Base-by-base conservation (phyloP, 1,140 invertebrate genomes). In the Euglossa dilemma region DNA sequence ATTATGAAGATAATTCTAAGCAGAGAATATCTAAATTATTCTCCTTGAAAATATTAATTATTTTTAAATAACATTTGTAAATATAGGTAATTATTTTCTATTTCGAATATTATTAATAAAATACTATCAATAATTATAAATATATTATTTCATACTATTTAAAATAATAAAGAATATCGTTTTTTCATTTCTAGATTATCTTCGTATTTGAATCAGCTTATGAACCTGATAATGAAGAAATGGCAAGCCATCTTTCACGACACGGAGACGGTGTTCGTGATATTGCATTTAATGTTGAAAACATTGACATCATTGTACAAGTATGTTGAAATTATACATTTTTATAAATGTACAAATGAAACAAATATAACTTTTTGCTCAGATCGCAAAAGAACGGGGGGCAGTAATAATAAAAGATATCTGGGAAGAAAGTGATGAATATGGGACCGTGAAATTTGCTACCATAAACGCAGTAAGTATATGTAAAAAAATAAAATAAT, bases 261-360 rank as follows among this genome's bases (percentile, higher is more conserved):
- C 99, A 99, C 92, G 99, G 99, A 11, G 99, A 99, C 95, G 99
- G 98, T 64, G 99, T 99, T 2, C 99, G 99, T 92, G 99, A 99
- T 93, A 95, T 99, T 52, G 98, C 98, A 9, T 99, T 99, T 92
- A 95, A 96, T 84, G 99, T 99, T 7, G 97, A 99, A 93, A 98
- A 99, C 93, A 95, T 99, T 77, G 97, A 99, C 83, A 96, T 95
- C 25, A 99, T 99, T 77, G 93, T 98, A 7, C 93, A 96, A 93
- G 96, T 97, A 93, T 80, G 73, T 70, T 56, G 14, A 59, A 36
- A 16, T 43, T 54, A 45, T 50, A n/a, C 43, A 2, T 23, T 78
- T 7, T 54, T 45, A 28, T 47, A 18, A n/a, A 63, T 43, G 14
- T 45, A 23, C 7, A 11, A 18, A 45, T 74, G 28, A 45, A 73